Conservation (phyloP, 35 echinoderm and acorn worm genomes). For the Acanthaster planci region DNA sequence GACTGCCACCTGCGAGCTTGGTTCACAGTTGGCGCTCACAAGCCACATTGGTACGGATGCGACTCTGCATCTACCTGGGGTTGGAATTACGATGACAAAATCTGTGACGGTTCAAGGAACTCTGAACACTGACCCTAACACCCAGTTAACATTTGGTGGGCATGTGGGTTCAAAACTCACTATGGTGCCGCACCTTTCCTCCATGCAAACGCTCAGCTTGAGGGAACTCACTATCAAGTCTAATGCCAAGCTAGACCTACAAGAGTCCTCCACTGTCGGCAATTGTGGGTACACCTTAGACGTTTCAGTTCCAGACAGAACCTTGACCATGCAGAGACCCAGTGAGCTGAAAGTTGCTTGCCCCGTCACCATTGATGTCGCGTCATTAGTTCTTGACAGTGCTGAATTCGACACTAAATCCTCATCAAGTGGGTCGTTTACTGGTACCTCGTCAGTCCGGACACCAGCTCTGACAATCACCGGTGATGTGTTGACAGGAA, state of each 20-base stretch:
- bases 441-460: constrained; percentile 20
- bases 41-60: constrained; percentile 36
- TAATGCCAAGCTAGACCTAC: constrained; percentile 44
- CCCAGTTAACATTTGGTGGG: constrained; percentile 43
- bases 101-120: constrained; percentile 49
- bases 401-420: constrained; percentile 55
- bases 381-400: constrained; percentile 27
- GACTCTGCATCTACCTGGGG: constrained; percentile 32
- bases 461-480: constrained; percentile 43
- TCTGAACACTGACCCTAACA: background rate
- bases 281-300: constrained; percentile 72
- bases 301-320: constrained; percentile 24
- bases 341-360: constrained; percentile 59
- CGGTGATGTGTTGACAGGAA: constrained; percentile 42
- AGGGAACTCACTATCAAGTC: constrained; percentile 38
- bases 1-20: background rate
- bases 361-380: constrained; percentile 23
- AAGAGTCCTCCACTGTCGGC: constrained; percentile 26
- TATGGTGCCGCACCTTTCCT: constrained; percentile 32
- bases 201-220: constrained; percentile 33
- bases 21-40: constrained; percentile 10
- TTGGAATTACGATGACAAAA: constrained; percentile 23
- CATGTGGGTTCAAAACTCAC: background rate
- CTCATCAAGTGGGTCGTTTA: constrained; percentile 4
- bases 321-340: constrained; percentile 47